Conservation (phyloP, 1,140 invertebrate species). For the Galleria mellonella region DNA sequence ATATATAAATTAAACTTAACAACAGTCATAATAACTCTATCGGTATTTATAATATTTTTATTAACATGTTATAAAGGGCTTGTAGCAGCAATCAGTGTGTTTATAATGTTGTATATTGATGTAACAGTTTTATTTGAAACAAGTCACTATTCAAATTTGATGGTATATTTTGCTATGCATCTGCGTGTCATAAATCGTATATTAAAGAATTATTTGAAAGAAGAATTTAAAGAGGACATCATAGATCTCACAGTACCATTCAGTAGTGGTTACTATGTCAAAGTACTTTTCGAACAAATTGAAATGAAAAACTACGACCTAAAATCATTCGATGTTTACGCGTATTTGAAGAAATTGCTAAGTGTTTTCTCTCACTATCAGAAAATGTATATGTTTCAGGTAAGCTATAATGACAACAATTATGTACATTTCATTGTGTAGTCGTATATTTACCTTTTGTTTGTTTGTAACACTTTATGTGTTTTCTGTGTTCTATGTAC, state of each 20-base stretch:
- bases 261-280: too few species aligned
- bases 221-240: too few species aligned
- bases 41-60: not conserved
- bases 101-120: conserved; percentile 14
- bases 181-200: conserved; percentile 37
- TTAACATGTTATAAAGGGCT: not conserved
- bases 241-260: not conserved
- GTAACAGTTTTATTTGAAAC: conserved; percentile 27
- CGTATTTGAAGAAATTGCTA: conserved; percentile 32
- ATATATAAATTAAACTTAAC: conserved; percentile 12
- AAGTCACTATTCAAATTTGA: conserved; percentile 24
- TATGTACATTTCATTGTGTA: too few species aligned
- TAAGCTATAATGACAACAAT: conserved; percentile 9
- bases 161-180: conserved; percentile 33
- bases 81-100: not conserved
- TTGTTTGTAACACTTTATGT: too few species aligned
- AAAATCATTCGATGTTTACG: conserved; percentile 18
- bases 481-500: too few species aligned
- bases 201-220: conserved; percentile 23
- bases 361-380: conserved; percentile 25
- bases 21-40: conserved; percentile 3
- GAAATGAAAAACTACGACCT: conserved; percentile 20
- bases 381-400: conserved; percentile 25
- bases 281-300: not conserved
- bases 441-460: too few species aligned